phyloP scores from a whole-genome alignment of 2,113 vertebrate species.

The Ibidorhyncha struthersii region DNA sequence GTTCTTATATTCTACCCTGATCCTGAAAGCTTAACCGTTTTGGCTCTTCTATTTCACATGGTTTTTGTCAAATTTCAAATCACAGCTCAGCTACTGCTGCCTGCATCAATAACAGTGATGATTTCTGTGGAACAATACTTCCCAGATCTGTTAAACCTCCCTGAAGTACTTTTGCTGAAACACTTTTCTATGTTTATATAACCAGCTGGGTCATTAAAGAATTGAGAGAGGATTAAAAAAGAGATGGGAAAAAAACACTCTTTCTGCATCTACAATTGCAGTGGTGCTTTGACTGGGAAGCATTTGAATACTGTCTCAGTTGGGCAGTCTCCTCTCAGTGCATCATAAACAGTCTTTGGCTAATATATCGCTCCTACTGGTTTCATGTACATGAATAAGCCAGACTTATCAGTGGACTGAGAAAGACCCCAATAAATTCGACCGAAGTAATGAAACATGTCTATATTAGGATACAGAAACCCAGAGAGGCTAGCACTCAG shows the following conservation, averaged over 20 bases:
- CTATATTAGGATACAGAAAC: conserved; percentile 12
- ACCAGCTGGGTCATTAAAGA: not conserved
- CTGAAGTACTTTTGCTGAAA: not conserved
- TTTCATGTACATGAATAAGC: not conserved
- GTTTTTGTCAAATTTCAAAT: conserved; percentile 6
- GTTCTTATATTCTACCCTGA: not conserved
- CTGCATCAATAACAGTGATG: not conserved
- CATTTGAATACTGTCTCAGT: not conserved
- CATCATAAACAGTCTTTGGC: not conserved
- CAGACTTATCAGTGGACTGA: not conserved
- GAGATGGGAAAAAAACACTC: not conserved
- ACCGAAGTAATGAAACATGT: conserved; percentile 16
- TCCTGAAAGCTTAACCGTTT: not conserved
- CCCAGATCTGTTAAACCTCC: not conserved
- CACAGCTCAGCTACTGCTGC: not conserved
- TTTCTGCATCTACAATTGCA: not conserved
- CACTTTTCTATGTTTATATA: not conserved
- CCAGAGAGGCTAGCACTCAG: not conserved
- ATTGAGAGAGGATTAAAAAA: not conserved
- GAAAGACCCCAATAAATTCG: not conserved
- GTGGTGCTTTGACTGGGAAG: not conserved
- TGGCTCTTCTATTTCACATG: not conserved
- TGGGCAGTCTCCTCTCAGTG: not conserved
- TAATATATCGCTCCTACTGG: not conserved
- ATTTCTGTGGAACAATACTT: not conserved